phyloP scores from a whole-genome alignment of 1,140 invertebrate genomes.

The Chrysopa pallens region DNA sequence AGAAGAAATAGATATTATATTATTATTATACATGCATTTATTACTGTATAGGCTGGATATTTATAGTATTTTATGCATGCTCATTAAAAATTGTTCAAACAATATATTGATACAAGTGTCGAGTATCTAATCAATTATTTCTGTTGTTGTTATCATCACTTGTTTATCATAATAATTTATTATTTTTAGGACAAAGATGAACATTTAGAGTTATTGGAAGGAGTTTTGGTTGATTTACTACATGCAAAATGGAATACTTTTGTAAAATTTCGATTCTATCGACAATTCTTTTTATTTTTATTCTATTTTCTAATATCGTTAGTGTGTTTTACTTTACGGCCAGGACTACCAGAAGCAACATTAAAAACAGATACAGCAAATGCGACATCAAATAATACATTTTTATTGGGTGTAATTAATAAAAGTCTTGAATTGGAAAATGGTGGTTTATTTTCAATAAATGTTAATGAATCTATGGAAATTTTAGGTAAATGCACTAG shows the following conservation, averaged over 20 bases:
- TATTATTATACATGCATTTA: too few relatives aligned
- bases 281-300: conserved; percentile 77
- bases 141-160: not conserved
- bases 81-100: too few relatives aligned
- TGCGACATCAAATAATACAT: conserved; percentile 2
- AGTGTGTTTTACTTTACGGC: conserved; percentile 70
- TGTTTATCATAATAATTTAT: conserved; percentile 1
- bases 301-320: conserved; percentile 79
- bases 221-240: conserved; percentile 80
- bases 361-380: conserved; percentile 1
- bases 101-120: too few relatives aligned
- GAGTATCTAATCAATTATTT: not conserved
- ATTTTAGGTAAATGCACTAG: too few relatives aligned
- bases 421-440: too few relatives aligned
- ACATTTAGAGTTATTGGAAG: conserved; percentile 91
- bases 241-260: conserved; percentile 98
- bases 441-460: too few relatives aligned
- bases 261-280: conserved; percentile 86
- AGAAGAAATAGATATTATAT: too few relatives aligned
- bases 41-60: too few relatives aligned
- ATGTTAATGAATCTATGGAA: too few relatives aligned
- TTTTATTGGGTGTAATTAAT: too few relatives aligned
- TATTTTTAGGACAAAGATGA: conserved; percentile 68
- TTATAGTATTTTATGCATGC: too few relatives aligned
- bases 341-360: conserved; percentile 35